Evolutionary conservation across 2,888 invertebrate genomes (phyloP).

Genomic region (Teleiodes luculella): DNA sequence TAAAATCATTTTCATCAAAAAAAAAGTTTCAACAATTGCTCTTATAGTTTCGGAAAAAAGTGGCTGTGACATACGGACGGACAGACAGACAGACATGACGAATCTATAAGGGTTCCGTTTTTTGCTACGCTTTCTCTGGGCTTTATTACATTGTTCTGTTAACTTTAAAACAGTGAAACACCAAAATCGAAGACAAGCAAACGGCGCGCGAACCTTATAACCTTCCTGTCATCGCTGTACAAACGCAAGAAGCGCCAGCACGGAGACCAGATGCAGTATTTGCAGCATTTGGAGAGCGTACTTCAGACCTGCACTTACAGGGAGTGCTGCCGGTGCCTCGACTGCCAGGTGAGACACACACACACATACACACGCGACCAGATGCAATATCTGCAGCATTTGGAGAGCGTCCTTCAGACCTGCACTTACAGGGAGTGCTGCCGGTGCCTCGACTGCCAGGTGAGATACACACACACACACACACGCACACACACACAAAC

Average conservation of each 20-base stretch:
- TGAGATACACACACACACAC: slow-evolving; percentile 29
- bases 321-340: slow-evolving; percentile 63
- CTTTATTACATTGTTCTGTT: too few relatives aligned
- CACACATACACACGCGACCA: too few relatives aligned
- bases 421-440: slow-evolving; percentile 68
- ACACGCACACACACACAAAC: too few relatives aligned
- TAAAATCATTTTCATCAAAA: too few relatives aligned
- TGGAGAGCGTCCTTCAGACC: slow-evolving; percentile 48
- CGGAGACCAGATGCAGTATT: slow-evolving; percentile 41
- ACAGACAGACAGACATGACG: too few relatives aligned
- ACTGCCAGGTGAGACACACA: slow-evolving; percentile 54
- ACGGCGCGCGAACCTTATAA: slow-evolving; percentile 41
- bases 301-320: slow-evolving; percentile 58
- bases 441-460: slow-evolving; percentile 65
- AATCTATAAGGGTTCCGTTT: too few relatives aligned
- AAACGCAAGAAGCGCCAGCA: slow-evolving; percentile 53
- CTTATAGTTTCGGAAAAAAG: too few relatives aligned
- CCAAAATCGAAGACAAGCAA: slow-evolving; percentile 41
- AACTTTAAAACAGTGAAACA: slow-evolving; percentile 29
- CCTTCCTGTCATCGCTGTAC: slow-evolving; percentile 51
- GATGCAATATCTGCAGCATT: slow-evolving; percentile 50
- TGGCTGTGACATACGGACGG: too few relatives aligned
- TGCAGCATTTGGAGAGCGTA: slow-evolving; percentile 50
- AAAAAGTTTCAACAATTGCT: too few relatives aligned
- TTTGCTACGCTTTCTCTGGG: too few relatives aligned